Evolutionary conservation across 1,140 invertebrate species (phyloP).

Genomic region (Drosophila melanica): DNA sequence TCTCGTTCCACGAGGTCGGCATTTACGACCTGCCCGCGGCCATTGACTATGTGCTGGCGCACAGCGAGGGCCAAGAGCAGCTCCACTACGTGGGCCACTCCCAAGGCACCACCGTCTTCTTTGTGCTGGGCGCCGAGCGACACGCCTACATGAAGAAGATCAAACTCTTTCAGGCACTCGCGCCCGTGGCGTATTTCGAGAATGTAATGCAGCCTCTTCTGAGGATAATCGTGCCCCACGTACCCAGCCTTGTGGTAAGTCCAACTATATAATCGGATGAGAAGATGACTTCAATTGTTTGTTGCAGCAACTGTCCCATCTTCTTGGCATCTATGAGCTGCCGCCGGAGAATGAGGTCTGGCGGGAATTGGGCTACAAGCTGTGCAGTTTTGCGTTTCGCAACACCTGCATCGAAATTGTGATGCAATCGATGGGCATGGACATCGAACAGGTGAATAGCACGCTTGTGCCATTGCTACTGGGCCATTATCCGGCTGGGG

Average conservation of each 20-base stretch:
- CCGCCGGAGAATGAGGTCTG: conserved; percentile 59
- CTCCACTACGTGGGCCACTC: conserved; percentile 85
- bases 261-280: not conserved
- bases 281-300: not conserved
- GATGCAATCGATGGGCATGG: conserved; percentile 85
- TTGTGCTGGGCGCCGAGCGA: conserved; percentile 87
- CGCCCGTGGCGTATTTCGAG: conserved; percentile 85
- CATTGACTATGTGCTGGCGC: conserved; percentile 87
- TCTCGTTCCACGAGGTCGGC: conserved; percentile 89
- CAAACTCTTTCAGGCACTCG: conserved; percentile 86
- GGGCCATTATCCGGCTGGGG: conserved; percentile 41
- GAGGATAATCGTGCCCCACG: not conserved
- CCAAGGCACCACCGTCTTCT: conserved; percentile 86
- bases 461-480: conserved; percentile 23
- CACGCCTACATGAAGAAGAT: conserved; percentile 89
- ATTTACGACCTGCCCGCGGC: conserved; percentile 88
- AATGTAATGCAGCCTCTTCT: conserved; percentile 15
- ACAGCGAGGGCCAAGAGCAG: conserved; percentile 82
- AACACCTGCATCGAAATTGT: conserved; percentile 85
- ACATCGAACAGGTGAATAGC: conserved; percentile 84
- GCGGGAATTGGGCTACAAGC: conserved; percentile 30
- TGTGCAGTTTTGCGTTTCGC: conserved; percentile 54
- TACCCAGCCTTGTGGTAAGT: conserved; percentile 1
- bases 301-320: conserved; percentile 16
- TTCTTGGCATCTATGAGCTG: conserved; percentile 60